These are phyloP conservation scores for Champsocephalus gunnari DNA, from an alignment of 2,797 vertebrate species.

Conservation along the genomic window DNA sequence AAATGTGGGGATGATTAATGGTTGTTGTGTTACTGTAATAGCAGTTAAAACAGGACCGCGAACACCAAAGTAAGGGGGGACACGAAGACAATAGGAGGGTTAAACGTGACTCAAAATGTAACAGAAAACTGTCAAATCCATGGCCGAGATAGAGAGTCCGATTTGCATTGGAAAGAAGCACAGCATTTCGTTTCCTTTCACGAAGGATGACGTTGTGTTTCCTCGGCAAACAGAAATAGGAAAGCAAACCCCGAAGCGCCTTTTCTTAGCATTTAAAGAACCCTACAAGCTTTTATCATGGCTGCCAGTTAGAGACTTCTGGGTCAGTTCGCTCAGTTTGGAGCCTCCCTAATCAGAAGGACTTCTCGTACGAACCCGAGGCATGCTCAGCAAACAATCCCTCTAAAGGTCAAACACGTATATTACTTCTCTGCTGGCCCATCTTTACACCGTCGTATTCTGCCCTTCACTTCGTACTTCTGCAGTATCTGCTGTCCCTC, in stretches of 20 bases:
- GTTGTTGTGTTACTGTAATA: too few relatives aligned
- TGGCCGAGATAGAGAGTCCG: neutral
- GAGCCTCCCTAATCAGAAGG: slow-evolving; percentile 45
- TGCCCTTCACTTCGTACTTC: slow-evolving; percentile 3
- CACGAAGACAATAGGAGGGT: too few relatives aligned
- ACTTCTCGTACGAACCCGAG: slow-evolving; percentile 26
- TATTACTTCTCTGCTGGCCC: slow-evolving; percentile 22
- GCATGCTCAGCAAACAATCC: slow-evolving; percentile 48
- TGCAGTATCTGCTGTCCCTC: slow-evolving; percentile 16
- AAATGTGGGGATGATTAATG: too few relatives aligned
- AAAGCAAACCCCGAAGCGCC: slow-evolving; percentile 14
- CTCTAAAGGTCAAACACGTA: slow-evolving; percentile 40
- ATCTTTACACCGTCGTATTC: neutral
- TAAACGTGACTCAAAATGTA: neutral
- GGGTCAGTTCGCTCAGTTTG: slow-evolving; percentile 47
- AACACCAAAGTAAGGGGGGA: too few relatives aligned
- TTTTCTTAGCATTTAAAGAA: slow-evolving; percentile 38
- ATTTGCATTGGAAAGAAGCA: neutral
- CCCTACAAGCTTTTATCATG: slow-evolving; percentile 29
- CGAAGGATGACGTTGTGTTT: slow-evolving; percentile 5
- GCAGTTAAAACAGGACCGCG: too few relatives aligned
- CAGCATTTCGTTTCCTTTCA: neutral
- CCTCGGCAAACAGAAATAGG: neutral
- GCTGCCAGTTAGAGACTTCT: slow-evolving; percentile 45
- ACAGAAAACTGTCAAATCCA: neutral